Evolutionary conservation across 2,113 vertebrate species (phyloP), one percentile per base, ranked within the genome.

Genomic region (Columba janthina): DNA sequence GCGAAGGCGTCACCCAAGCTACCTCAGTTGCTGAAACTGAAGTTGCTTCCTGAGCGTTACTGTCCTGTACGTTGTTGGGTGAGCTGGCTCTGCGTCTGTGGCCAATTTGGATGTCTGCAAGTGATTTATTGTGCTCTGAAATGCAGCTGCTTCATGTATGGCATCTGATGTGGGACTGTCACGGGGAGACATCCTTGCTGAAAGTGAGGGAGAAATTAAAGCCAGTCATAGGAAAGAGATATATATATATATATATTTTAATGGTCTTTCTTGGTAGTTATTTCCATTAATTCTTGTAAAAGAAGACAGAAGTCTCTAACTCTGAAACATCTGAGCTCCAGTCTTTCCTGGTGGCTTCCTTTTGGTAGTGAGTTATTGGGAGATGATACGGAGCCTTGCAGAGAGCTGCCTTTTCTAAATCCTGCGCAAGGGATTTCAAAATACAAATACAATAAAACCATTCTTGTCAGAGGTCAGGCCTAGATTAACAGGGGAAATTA

Each of bases 1-100:
- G 97, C 96, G 70, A 72, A 95, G 98, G 98, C 13, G 97, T 94
- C 80, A 51, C 94, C 91, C 92, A 42, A 46, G 75, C 86, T 86
- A 93, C 87, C 54, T 48, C 84, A 95, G 95, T 58, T 98, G 96
- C 92, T 97, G 97, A 97, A 96, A 96, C 92, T 64, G 3, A 72
- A 92, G 86, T 76, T 94, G 88, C 94, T 92, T 91, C 85, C 79
- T 42, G 85, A 96, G 95, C 22, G 10, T 88, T 67, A 46, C 79
- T 66, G 74, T 93, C 91, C 92, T 42, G 69, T 65, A 65, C 24
- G 2, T 21, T 60, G 92, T 75, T 71, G 44, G 81, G 76, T 90
- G 72, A 90, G 74, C 78, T 46, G 26, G 72, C 36, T 31, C 32
- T 85, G 80, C 88, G 87, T 61, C 89, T 89, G 89, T 36, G 84